Evolutionary conservation across 2,113 vertebrate species (phyloP), one percentile per base, ranked within the genome.

Genomic region (Mustelus asterias): DNA sequence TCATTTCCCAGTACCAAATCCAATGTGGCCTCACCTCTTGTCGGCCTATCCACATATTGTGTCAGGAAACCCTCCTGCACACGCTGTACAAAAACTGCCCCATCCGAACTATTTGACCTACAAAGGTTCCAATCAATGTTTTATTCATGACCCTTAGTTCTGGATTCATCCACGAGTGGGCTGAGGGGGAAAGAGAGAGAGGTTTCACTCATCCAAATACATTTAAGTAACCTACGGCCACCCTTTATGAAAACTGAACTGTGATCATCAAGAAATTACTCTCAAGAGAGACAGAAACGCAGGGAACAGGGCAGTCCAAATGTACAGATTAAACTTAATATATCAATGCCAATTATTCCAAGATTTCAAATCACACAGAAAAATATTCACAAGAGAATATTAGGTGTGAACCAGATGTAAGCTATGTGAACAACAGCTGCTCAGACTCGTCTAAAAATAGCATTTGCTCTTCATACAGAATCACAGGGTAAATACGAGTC

Each of bases 351-450:
- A 89, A 29, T 60, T 54, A 89, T 9, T 89, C 22, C 10, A 89
- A 26, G 44, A 7, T 29, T 89, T 89, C 85, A 29, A 58, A 14
- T 24, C 86, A 58, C 20, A 37, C 9, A 76, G 26, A 85, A 85
- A 41, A 58, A 89, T 89, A 58, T 58, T 89, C 26, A 88, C 20
- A 88, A 22, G 54, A 26, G 86, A 54, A 89, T 54, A 58, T 1
- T 89, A 48, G 37, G 86, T 89, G 86, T 54, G 86, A 26, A 89
- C 48, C 86, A 89, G 86, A 29, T 89, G 48, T 24, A 88, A 88
- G 24, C 2, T 88, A 58, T 88, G 86, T 33, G 22, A 54, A 89
- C 48, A 33, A 60, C 86, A 89, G 86, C 54, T 60, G 86, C 48
- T 89, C 86, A 16, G 54, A 29, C 2, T 2, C 85, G 14, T 58